Base-by-base conservation (phyloP, 1,140 invertebrate genomes). In the Dendrolimus punctatus region DNA sequence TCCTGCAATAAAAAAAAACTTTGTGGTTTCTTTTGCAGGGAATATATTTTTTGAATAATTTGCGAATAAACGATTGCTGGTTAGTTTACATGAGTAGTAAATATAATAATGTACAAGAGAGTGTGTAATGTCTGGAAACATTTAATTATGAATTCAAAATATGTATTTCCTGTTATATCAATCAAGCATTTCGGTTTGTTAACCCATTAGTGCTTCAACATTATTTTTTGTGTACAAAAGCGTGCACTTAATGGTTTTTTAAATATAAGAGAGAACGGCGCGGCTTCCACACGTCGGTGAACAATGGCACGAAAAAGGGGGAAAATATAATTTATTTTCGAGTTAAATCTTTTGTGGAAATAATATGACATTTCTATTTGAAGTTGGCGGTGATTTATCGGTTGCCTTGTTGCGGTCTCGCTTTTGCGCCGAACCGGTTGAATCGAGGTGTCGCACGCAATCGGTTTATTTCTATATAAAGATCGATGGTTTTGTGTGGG, bases 351-450 rank as follows among this genome's bases (percentile, higher is more conserved):
- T 86, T 85, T 85, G 83, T 85, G 81, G 78, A 78, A 83, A 85
- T 86, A 86, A 86, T 85, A 85, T 85, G 83, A 85, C 81, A 76
- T 83, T 86, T 85, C 83, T 86, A 84, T 86, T 85, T 83, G 78
- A 81, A 82, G 80, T 83, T 77, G 74, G 68, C 71, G 64, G 61
- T 86, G 81, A 85, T 85, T 86, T 85, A 85, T 85, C 73, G 81
- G 77, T 64, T 73, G 66, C 68, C 71, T 75, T 71, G 66, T 71
- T 74, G 73, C 63, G 73, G 72, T 60, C 66, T 69, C 62, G 66
- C 57, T 68, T 62, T 69, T 64, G 57, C 64, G 60, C 65, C 63
- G 64, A 67, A 49, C 62, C 59, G 54, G 61, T 72, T 73, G 62
- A 65, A 65, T 68, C 49, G 68, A 62, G 64, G 66, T 64, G 64